phyloP scores from a whole-genome alignment of 2,888 invertebrate genomes.

The Erpobdella octoculata region DNA sequence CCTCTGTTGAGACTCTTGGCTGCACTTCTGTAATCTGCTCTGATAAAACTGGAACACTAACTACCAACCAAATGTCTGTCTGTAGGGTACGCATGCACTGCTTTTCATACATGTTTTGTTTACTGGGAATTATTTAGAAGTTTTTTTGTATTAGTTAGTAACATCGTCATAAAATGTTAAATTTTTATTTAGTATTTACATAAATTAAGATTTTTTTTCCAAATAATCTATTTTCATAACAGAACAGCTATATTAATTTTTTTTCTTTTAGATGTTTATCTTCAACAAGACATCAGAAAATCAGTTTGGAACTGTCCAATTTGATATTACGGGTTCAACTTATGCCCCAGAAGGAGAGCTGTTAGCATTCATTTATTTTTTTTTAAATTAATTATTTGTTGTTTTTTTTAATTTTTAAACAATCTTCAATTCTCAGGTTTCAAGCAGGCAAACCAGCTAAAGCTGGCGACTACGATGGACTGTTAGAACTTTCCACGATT shows the following conservation, averaged over 20 bases:
- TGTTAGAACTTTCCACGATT: constrained; percentile 89
- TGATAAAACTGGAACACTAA: constrained; percentile 96
- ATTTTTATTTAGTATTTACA: no score
- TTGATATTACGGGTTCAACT: constrained; percentile 96
- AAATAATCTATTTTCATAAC: neutral
- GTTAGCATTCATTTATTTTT: constrained; percentile 42
- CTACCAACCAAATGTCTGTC: constrained; percentile 99
- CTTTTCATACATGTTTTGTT: no score
- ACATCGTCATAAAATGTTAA: no score
- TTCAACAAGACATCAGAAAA: constrained; percentile 83
- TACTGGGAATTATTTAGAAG: no score
- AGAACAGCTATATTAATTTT: neutral
- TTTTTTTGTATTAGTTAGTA: no score
- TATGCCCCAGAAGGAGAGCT: constrained; percentile 97
- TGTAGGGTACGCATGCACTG: constrained; percentile 59
- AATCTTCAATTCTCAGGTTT: constrained; percentile 55
- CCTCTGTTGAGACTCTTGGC: constrained; percentile 83
- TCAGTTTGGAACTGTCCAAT: constrained; percentile 85
- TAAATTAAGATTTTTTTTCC: neutral
- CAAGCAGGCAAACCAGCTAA: constrained; percentile 78
- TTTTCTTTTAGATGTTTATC: constrained; percentile 69
- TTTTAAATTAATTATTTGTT: neutral
- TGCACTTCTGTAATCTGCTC: constrained; percentile 99
- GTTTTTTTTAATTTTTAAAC: neutral
- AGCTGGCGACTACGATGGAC: constrained; percentile 74